phyloP scores from a whole-genome alignment of 2,888 invertebrate genomes.

The Lepidocyrtoides sp. region DNA sequence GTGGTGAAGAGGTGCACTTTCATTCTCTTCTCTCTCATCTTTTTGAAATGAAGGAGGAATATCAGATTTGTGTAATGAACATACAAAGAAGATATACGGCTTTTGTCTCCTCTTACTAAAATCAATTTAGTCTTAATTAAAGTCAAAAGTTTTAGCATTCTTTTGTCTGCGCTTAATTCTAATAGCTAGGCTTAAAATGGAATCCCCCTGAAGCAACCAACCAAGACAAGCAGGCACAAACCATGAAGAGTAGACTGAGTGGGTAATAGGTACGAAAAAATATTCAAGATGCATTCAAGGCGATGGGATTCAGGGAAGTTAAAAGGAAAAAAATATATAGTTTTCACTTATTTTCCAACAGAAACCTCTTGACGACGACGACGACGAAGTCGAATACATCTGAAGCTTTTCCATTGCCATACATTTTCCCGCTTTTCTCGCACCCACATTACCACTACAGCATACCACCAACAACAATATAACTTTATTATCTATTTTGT shows the following conservation, averaged over 20 bases:
- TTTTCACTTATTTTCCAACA: neutral
- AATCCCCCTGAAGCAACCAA: slow-evolving; percentile 45
- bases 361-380: neutral
- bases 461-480: slow-evolving; percentile 41
- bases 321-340: slow-evolving; percentile 1
- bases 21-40: neutral
- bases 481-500: slow-evolving; percentile 60
- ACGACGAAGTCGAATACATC: neutral
- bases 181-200: slow-evolving; percentile 52
- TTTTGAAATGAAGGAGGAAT: neutral
- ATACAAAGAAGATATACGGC: slow-evolving; percentile 53
- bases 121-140: slow-evolving; percentile 77
- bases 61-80: slow-evolving; percentile 48
- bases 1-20: slow-evolving; percentile 16
- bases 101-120: slow-evolving; percentile 58
- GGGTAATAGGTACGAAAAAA: neutral
- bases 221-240: slow-evolving; percentile 3
- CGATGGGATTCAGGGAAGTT: neutral
- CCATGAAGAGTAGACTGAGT: slow-evolving; percentile 5
- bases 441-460: slow-evolving; percentile 7
- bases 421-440: neutral
- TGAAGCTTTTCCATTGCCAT: neutral
- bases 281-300: neutral
- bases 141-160: slow-evolving; percentile 61
- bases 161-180: slow-evolving; percentile 46